A percentile compares a stretch with the other conserved stretches of the same genome.
Conservation (phyloP, 1,140 invertebrate genomes). For the Drosophila triauraria region DNA sequence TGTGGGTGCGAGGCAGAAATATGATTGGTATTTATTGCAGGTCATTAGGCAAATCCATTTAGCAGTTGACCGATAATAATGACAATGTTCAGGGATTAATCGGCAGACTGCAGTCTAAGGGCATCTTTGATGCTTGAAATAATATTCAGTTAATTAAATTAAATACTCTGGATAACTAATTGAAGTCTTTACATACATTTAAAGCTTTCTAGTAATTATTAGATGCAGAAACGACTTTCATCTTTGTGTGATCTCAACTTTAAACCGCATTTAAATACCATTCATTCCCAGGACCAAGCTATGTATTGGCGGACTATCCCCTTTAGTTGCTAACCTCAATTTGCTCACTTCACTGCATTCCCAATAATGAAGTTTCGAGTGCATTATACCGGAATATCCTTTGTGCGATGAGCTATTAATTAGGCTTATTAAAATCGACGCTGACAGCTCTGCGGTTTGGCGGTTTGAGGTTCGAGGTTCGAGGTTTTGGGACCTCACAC, state of each 20-base stretch:
- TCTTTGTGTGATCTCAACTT: neutral
- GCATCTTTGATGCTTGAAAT: neutral
- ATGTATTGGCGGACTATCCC: neutral
- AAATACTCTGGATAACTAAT: neutral
- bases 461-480: slow-evolving; percentile 5
- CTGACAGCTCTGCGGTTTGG: slow-evolving; percentile 67
- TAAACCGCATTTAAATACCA: neutral
- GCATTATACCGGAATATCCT: slow-evolving; percentile 32
- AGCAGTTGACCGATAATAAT: slow-evolving; percentile 15
- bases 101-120: neutral
- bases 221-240: neutral
- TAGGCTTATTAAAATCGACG: slow-evolving; percentile 78
- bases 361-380: slow-evolving; percentile 53
- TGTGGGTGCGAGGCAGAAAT: slow-evolving; percentile 5
- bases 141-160: too few relatives aligned
- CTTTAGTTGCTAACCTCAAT: neutral
- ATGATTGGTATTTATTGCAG: slow-evolving; percentile 37
- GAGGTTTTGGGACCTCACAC: slow-evolving; percentile 31
- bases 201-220: neutral
- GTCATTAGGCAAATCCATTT: slow-evolving; percentile 42
- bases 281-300: neutral
- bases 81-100: slow-evolving; percentile 6
- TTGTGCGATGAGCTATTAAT: slow-evolving; percentile 68
- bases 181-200: neutral
- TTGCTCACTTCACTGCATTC: slow-evolving; percentile 16